Evolutionary conservation across 53 echinoderm and acorn worm genomes (phyloP).

Genomic region (Mesocentrotus franciscanus): DNA sequence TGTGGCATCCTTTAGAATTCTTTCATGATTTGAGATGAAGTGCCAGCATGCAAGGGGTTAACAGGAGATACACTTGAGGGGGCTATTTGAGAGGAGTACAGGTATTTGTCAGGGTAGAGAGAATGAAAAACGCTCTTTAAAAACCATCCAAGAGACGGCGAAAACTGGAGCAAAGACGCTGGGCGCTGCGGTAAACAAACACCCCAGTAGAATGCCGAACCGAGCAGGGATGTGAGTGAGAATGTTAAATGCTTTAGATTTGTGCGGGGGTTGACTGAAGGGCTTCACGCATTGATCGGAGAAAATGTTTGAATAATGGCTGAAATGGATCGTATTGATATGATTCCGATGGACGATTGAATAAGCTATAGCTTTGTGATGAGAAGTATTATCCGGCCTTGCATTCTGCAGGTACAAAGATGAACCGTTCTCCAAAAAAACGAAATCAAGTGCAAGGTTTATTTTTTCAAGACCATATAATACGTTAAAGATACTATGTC

Average conservation of each 20-base stretch:
- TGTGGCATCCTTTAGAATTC: neutral
- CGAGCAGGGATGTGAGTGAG: neutral
- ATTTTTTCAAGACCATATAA: too few species aligned
- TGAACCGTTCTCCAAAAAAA: too few species aligned
- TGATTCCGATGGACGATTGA: neutral
- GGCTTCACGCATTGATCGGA: neutral
- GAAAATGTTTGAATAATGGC: conserved; percentile 13
- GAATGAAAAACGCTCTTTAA: conserved; percentile 6
- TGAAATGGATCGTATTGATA: neutral
- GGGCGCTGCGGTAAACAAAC: conserved; percentile 35
- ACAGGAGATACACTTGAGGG: neutral
- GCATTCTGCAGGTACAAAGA: too few species aligned
- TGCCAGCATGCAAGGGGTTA: neutral
- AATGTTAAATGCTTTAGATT: conserved; percentile 25
- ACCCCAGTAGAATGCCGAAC: neutral
- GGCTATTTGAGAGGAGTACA: conserved; percentile 42
- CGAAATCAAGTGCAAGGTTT: too few species aligned
- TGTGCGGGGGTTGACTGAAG: conserved; percentile 8
- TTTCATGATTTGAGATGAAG: neutral
- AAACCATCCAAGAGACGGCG: conserved; percentile 22
- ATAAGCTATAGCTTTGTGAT: neutral
- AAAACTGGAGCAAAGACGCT: conserved; percentile 35
- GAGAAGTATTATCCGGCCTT: too few species aligned
- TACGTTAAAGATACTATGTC: too few species aligned
- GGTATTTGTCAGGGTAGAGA: conserved; percentile 46